Evolutionary conservation across 2,113 vertebrate genomes (phyloP).

Genomic region (Dicaeum eximium): DNA sequence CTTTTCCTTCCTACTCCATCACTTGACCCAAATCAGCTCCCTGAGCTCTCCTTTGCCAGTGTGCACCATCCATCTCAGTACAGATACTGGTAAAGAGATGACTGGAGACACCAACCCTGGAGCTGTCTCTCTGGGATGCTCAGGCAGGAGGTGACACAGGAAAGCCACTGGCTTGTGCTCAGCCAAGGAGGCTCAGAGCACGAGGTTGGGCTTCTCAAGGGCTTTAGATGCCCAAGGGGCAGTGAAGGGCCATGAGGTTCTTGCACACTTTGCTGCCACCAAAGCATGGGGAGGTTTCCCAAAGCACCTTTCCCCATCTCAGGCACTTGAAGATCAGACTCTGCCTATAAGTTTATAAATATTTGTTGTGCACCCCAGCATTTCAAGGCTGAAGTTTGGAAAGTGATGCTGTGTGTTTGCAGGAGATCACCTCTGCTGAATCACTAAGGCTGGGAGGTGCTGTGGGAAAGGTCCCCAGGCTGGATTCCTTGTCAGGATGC

Average conservation of each 20-base stretch:
- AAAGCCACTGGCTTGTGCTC: background rate
- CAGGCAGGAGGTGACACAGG: background rate
- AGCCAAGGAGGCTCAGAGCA: background rate
- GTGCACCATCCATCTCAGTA: background rate
- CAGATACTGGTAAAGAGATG: background rate
- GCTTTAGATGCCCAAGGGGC: background rate
- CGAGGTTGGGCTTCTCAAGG: background rate
- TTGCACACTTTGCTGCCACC: background rate
- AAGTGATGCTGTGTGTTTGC: background rate
- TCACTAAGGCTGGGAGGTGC: background rate
- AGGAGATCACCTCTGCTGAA: background rate
- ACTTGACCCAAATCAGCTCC: background rate
- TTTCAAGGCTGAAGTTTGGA: background rate
- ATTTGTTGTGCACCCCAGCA: background rate
- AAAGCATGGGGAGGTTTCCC: background rate
- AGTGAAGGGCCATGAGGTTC: rapidly evolving
- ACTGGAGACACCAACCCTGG: background rate
- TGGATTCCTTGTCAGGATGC: background rate
- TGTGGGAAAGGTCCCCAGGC: background rate
- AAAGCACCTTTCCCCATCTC: background rate
- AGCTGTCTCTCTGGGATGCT: background rate
- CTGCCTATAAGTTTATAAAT: background rate
- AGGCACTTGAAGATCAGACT: background rate
- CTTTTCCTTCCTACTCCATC: background rate
- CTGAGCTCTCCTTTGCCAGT: background rate